phyloP scores from a whole-genome alignment of 2,797 vertebrate species.

The Otolemur crassicaudatus region DNA sequence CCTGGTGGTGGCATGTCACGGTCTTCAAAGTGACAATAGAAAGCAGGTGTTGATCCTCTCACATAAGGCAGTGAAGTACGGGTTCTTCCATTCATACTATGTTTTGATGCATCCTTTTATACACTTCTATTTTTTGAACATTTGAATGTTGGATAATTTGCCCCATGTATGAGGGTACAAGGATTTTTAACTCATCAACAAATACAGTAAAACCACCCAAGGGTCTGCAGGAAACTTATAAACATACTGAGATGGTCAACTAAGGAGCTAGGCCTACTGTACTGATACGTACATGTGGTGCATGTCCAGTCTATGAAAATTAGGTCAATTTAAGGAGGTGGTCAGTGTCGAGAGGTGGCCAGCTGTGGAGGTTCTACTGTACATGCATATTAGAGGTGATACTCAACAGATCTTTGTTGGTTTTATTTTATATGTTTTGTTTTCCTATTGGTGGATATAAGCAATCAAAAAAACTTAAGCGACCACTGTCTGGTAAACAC shows the following conservation, averaged over 20 bases:
- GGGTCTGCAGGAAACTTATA: too few relatives aligned
- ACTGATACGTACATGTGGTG: too few relatives aligned
- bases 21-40: background rate
- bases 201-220: background rate
- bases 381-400: background rate
- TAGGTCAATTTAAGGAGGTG: too few relatives aligned
- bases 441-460: background rate
- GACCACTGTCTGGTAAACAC: too few relatives aligned
- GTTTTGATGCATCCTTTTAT: background rate
- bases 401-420: background rate
- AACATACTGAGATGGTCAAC: too few relatives aligned
- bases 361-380: too few relatives aligned
- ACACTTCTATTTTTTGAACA: background rate
- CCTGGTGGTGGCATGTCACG: accelerated
- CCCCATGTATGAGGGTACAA: background rate
- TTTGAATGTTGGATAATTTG: background rate
- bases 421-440: background rate
- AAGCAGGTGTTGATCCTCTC: background rate
- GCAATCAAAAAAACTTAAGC: background rate
- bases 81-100: background rate
- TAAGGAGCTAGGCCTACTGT: too few relatives aligned
- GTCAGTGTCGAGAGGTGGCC: too few relatives aligned
- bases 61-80: background rate
- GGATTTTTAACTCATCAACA: background rate
- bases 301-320: too few relatives aligned